Evolutionary conservation across 2,888 invertebrate species (phyloP).

Genomic region (Acanthococcus lagerstroemiae): DNA sequence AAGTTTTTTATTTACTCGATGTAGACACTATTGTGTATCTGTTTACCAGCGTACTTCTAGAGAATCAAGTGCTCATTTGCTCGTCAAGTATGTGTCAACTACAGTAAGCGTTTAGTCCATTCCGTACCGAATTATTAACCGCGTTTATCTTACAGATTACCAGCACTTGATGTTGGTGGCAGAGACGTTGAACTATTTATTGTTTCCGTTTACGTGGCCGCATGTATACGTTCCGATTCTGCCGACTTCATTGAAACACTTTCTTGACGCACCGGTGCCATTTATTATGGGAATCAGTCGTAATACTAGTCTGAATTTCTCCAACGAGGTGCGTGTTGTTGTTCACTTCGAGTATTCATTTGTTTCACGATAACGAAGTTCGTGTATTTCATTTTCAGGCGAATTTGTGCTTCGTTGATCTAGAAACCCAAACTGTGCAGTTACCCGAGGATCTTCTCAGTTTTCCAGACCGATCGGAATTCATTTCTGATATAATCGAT

Average conservation of each 20-base stretch:
- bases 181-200: constrained; percentile 77
- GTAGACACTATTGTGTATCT: constrained; percentile 86
- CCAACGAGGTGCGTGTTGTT: constrained; percentile 43
- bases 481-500: constrained; percentile 67
- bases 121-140: neutral
- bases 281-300: constrained; percentile 84
- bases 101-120: neutral
- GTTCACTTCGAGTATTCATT: neutral
- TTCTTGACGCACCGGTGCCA: constrained; percentile 97
- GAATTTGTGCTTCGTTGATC: constrained; percentile 88
- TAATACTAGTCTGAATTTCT: constrained; percentile 43
- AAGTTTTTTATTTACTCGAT: constrained; percentile 79
- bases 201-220: constrained; percentile 95
- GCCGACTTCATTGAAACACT: constrained; percentile 87
- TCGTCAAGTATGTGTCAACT: constrained; percentile 60
- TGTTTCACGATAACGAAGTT: too few relatives aligned
- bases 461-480: constrained; percentile 81
- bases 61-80: constrained; percentile 90
- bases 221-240: constrained; percentile 98
- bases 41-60: constrained; percentile 87
- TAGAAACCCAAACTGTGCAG: constrained; percentile 85
- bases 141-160: constrained; percentile 57
- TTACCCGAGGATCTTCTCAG: constrained; percentile 89
- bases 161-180: constrained; percentile 93
- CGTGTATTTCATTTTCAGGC: constrained; percentile 50